A percentile compares a stretch with the other conserved stretches of the same genome.
phyloP scores from a whole-genome alignment of 2,888 invertebrate species.

The Melieria omissa region DNA sequence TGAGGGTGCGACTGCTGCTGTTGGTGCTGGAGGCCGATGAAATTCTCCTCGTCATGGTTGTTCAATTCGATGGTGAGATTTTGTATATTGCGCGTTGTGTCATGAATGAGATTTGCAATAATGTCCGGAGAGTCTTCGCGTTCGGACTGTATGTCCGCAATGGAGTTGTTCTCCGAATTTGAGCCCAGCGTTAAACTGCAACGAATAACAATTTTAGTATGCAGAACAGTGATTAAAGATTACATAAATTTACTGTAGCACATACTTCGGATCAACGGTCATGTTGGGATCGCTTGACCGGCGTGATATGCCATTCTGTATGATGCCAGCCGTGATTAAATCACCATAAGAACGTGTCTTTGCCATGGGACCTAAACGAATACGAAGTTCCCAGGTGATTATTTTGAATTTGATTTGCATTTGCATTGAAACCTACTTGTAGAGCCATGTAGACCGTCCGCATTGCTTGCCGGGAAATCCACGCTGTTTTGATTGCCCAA shows the following conservation, averaged over 20 bases:
- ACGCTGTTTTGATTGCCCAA: slow-evolving; percentile 67
- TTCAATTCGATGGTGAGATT: slow-evolving; percentile 59
- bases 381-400: no score
- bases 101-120: slow-evolving; percentile 54
- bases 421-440: slow-evolving; percentile 49
- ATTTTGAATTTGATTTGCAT: no score
- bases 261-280: slow-evolving; percentile 77
- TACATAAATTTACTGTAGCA: slow-evolving; percentile 35
- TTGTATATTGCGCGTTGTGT: slow-evolving; percentile 57
- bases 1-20: no score
- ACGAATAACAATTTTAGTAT: slow-evolving; percentile 32
- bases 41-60: slow-evolving; percentile 53
- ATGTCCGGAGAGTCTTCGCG: slow-evolving; percentile 56
- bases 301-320: slow-evolving; percentile 71
- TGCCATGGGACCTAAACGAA: slow-evolving; percentile 71
- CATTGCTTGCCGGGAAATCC: slow-evolving; percentile 62
- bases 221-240: neutral
- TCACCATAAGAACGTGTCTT: slow-evolving; percentile 91
- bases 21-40: slow-evolving; percentile 13
- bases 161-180: slow-evolving; percentile 62
- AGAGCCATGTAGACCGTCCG: slow-evolving; percentile 56
- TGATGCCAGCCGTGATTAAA: slow-evolving; percentile 74
- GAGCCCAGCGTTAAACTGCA: slow-evolving; percentile 58
- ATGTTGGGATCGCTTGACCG: slow-evolving; percentile 89
- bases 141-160: slow-evolving; percentile 61